Percentiles rank a stretch among this genome's conserved stretches.
Conservation (phyloP, 1,140 invertebrate species). For the Aradophagus sp. region DNA sequence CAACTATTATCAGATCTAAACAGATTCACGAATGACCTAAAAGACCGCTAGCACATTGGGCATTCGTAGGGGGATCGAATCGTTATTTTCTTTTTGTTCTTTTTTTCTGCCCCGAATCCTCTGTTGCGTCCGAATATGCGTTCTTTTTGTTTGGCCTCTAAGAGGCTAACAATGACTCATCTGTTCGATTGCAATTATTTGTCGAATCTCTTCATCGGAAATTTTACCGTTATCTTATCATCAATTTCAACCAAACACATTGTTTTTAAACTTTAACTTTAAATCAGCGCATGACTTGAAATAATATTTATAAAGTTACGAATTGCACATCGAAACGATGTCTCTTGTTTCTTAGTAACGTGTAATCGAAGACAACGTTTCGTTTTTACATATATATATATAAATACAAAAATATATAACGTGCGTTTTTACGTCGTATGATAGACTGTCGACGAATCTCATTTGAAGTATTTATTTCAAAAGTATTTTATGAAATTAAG, state of each 20-base stretch:
- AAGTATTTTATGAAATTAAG: slow-evolving; percentile 31
- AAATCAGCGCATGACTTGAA: slow-evolving; percentile 15
- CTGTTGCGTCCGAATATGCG: slow-evolving; percentile 21
- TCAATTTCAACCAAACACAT: slow-evolving; percentile 11
- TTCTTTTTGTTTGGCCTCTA: slow-evolving; percentile 33
- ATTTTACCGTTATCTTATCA: slow-evolving; percentile 7
- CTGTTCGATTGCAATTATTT: slow-evolving; percentile 10
- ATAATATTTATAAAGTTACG: slow-evolving; percentile 34
- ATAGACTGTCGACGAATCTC: slow-evolving; percentile 26
- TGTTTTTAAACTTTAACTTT: slow-evolving; percentile 13
- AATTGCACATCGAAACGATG: slow-evolving; percentile 15
- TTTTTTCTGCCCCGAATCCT: slow-evolving; percentile 11
- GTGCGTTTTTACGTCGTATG: slow-evolving; percentile 2
- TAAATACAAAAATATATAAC: too few relatives aligned
- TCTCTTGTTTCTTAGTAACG: slow-evolving; percentile 11
- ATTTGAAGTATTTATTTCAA: slow-evolving; percentile 36
- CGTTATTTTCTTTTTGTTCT: too few relatives aligned
- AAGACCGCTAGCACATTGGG: slow-evolving; percentile 13
- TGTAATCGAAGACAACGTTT: slow-evolving; percentile 15
- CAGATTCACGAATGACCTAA: slow-evolving; percentile 27
- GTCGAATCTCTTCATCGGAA: slow-evolving; percentile 15
- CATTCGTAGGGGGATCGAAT: too few relatives aligned
- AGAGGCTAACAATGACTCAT: slow-evolving; percentile 21
- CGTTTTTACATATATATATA: too few relatives aligned
- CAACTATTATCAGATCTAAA: slow-evolving; percentile 44